Percentiles rank a stretch among this genome's conserved stretches.
Conservation (phyloP, 2,888 invertebrate genomes). For the Norana najaformis region DNA sequence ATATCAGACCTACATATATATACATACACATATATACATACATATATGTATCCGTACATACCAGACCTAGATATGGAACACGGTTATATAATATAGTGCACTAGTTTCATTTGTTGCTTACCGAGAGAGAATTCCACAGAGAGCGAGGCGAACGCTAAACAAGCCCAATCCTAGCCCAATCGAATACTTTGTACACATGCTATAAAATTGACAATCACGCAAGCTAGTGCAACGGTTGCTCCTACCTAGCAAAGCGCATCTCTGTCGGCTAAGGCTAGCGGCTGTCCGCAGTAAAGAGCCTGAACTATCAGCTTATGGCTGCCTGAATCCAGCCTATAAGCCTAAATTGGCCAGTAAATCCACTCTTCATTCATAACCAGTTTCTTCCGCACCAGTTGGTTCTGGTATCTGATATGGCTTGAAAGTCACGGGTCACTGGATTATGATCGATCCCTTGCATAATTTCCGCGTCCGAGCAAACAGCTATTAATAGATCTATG, state of each 20-base stretch:
- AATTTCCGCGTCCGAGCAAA: not conserved
- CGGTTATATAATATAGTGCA: not conserved
- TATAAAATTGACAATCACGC: not conserved
- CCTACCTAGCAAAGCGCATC: not conserved
- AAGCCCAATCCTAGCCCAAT: not conserved
- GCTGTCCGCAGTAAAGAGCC: too few relatives aligned
- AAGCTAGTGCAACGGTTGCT: not conserved
- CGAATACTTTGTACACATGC: not conserved
- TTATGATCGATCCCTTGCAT: not conserved
- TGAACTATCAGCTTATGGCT: too few relatives aligned
- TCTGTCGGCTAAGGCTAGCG: not conserved
- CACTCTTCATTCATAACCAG: not conserved
- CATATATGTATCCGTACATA: not conserved
- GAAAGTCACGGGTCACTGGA: not conserved
- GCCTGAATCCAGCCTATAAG: not conserved
- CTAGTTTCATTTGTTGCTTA: not conserved
- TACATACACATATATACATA: not conserved
- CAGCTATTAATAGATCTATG: too few relatives aligned
- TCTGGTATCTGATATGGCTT: too few relatives aligned
- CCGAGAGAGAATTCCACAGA: too few relatives aligned
- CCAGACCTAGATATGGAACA: not conserved
- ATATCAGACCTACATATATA: too few relatives aligned
- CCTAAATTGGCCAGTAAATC: not conserved
- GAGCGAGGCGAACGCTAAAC: not conserved
- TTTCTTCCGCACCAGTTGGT: too few relatives aligned